Conservation (phyloP, 2,113 vertebrate genomes). For the Toxotes jaculatrix region DNA sequence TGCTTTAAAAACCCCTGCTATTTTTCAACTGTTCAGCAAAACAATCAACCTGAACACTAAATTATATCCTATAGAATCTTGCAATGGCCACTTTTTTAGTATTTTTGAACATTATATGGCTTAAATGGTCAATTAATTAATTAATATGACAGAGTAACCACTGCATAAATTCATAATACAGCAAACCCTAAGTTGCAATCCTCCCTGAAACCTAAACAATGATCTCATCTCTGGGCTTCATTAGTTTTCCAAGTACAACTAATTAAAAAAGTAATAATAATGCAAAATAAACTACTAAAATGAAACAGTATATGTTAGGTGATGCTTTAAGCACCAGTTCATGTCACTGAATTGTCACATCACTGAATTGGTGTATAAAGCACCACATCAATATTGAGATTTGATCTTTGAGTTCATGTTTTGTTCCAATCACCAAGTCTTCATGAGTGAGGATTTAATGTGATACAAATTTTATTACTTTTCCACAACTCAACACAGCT, state of each 20-base stretch:
- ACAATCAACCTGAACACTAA: not conserved
- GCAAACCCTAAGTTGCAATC: not conserved
- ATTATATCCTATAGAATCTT: no score
- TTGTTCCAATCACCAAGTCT: conserved; percentile 16
- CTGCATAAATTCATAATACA: not conserved
- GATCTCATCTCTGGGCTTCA: not conserved
- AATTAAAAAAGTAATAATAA: not conserved
- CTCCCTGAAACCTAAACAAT: not conserved
- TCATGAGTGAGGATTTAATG: not conserved
- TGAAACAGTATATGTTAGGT: not conserved
- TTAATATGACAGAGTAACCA: not conserved
- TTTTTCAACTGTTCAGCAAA: not conserved
- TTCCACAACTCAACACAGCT: conserved; percentile 34
- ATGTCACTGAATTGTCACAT: not conserved
- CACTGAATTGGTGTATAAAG: not conserved
- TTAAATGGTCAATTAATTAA: not conserved
- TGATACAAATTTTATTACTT: conserved; percentile 36
- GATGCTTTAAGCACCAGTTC: not conserved
- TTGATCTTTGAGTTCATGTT: not conserved
- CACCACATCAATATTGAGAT: not conserved
- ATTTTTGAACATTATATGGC: not conserved
- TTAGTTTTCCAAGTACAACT: not conserved
- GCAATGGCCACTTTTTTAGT: not conserved
- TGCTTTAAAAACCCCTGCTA: not conserved
- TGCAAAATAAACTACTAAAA: not conserved